These are phyloP conservation scores for Aromia moschata DNA, from an alignment of 2,888 invertebrate species.

Conservation along the genomic window DNA sequence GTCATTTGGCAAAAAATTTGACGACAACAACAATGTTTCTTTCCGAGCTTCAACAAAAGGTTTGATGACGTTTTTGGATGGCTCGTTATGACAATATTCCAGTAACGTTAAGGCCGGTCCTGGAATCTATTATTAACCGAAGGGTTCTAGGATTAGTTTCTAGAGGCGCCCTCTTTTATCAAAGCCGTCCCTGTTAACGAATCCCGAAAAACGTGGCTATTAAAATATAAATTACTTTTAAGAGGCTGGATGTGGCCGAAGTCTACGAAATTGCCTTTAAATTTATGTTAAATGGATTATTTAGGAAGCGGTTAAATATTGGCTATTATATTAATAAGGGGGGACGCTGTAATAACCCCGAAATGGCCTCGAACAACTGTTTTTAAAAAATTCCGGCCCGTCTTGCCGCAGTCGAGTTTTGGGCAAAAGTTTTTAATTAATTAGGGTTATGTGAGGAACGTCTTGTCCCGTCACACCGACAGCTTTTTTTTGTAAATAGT, in stretches of 20 bases:
- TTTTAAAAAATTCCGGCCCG: conserved; percentile 21
- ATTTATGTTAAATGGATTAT: conserved; percentile 54
- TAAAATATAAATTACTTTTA: conserved; percentile 47
- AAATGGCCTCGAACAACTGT: conserved; percentile 25
- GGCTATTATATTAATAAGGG: conserved; percentile 53
- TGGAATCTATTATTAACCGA: too few relatives aligned
- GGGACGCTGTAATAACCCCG: conserved; percentile 40
- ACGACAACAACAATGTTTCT: too few relatives aligned
- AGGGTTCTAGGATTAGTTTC: too few relatives aligned
- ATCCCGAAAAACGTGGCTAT: conserved; percentile 44
- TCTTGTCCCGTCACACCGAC: too few relatives aligned
- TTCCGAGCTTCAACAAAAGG: too few relatives aligned
- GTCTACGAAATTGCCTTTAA: conserved; percentile 47
- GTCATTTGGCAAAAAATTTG: too few relatives aligned
- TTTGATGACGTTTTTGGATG: too few relatives aligned
- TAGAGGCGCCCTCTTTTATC: too few relatives aligned
- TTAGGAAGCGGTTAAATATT: conserved; percentile 53
- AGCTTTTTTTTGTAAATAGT: too few relatives aligned
- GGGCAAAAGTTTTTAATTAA: conserved; percentile 4
- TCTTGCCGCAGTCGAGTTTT: conserved; percentile 2
- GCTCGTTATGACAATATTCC: too few relatives aligned
- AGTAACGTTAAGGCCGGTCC: conserved; percentile 22
- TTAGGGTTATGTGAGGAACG: not conserved
- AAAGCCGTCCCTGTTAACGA: too few relatives aligned
- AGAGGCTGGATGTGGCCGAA: conserved; percentile 39